phyloP scores from a whole-genome alignment of 2,888 invertebrate species.

The Eupithecia subfuscata region DNA sequence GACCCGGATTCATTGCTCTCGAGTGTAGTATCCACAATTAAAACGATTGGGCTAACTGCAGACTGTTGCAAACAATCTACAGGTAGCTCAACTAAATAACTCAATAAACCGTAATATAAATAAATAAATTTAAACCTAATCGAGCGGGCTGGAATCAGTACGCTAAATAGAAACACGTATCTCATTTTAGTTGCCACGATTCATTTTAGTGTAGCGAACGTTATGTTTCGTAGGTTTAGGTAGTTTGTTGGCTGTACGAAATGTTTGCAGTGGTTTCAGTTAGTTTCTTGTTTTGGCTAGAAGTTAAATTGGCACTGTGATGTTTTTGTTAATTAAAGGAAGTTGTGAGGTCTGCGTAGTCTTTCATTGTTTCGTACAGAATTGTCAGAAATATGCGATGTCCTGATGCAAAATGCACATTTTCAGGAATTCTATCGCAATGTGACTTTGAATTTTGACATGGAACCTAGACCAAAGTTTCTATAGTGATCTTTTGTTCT shows the following conservation, averaged over 20 bases:
- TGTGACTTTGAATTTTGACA: neutral
- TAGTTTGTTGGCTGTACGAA: neutral
- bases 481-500: no score
- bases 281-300: neutral
- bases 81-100: no score
- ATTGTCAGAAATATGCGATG: no score
- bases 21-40: no score
- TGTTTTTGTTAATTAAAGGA: neutral
- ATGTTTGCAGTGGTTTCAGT: neutral
- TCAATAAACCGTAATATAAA: no score
- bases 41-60: no score
- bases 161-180: conserved; percentile 7
- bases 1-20: no score
- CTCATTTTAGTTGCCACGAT: conserved; percentile 18
- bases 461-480: no score
- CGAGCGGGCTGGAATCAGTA: neutral
- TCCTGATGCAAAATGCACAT: no score
- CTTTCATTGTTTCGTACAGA: neutral
- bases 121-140: neutral
- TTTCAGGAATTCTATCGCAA: neutral
- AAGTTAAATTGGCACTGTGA: conserved; percentile 13
- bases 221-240: conserved; percentile 3
- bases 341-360: neutral
- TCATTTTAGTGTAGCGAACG: conserved; percentile 13
- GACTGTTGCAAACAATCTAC: no score